phyloP scores from a whole-genome alignment of 1,140 invertebrate species.

The Elymnias hypermnestra region DNA sequence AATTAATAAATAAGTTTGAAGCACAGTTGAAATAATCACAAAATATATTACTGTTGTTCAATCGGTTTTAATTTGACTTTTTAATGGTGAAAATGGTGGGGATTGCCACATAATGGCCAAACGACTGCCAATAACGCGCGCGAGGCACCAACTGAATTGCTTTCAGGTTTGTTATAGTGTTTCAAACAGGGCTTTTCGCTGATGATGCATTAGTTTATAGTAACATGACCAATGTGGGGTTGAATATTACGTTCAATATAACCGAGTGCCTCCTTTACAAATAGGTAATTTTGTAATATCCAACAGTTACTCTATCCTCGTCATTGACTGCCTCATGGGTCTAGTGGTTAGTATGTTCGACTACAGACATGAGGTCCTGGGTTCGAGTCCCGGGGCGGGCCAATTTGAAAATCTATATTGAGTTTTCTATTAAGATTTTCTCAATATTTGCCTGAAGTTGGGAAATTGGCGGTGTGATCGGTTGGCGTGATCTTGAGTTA shows the following conservation, averaged over 20 bases:
- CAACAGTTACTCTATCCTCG: no score
- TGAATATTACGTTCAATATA: not conserved
- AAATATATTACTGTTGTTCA: not conserved
- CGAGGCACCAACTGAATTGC: conserved; percentile 38
- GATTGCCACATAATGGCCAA: conserved; percentile 37
- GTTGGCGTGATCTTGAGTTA: no score
- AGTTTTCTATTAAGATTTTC: no score
- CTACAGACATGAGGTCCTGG: no score
- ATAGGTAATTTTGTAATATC: no score
- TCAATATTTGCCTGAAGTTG: no score
- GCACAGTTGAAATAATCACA: not conserved
- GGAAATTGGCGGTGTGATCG: no score
- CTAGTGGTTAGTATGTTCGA: no score
- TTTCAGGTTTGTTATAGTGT: conserved; percentile 18
- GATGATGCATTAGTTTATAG: conserved; percentile 6
- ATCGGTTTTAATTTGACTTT: conserved; percentile 3
- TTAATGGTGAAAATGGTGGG: conserved; percentile 35
- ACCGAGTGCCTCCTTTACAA: no score
- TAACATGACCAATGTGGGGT: not conserved
- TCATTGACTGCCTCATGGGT: no score
- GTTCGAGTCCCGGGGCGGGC: no score
- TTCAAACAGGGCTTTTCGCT: conserved; percentile 3
- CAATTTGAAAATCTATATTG: no score
- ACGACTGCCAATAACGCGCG: conserved; percentile 36
- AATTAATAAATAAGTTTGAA: not conserved